These are phyloP conservation scores for Oxytorus armatus DNA, from an alignment of 2,888 invertebrate genomes.

Conservation along the genomic window DNA sequence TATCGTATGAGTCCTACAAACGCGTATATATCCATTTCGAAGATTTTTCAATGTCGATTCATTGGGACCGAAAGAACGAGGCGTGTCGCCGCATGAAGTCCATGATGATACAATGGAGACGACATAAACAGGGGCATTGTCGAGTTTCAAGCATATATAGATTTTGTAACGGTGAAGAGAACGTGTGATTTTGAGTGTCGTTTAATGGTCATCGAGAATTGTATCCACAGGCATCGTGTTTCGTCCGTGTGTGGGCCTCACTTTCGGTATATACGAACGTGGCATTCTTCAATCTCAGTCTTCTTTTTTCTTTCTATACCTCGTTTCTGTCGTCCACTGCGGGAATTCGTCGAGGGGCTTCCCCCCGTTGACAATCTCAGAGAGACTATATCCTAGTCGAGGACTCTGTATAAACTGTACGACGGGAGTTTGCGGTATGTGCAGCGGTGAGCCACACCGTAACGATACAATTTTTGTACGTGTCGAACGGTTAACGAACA, in stretches of 20 bases:
- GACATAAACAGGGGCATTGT: conserved; percentile 62
- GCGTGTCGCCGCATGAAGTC: conserved; percentile 52
- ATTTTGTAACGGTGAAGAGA: conserved; percentile 28
- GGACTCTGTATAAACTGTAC: background rate
- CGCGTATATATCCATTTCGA: conserved; percentile 30
- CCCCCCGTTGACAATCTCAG: background rate
- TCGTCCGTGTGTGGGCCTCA: conserved; percentile 53
- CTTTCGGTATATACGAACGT: conserved; percentile 6
- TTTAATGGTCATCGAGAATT: conserved; percentile 62
- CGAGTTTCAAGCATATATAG: conserved; percentile 43
- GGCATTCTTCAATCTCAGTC: conserved; percentile 21
- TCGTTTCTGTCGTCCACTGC: conserved; percentile 30
- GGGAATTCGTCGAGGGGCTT: conserved; percentile 49
- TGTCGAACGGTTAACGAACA: conserved; percentile 3
- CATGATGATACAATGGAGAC: conserved; percentile 25
- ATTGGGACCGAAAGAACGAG: conserved; percentile 24
- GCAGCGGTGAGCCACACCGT: too few relatives aligned
- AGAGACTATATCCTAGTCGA: background rate
- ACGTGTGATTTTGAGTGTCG: conserved; percentile 54
- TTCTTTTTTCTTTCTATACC: conserved; percentile 8
- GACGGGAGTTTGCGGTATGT: background rate
- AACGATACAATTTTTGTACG: background rate
- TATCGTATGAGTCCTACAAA: conserved; percentile 47
- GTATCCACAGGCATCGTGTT: background rate
- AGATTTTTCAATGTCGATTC: conserved; percentile 29